These are phyloP conservation scores for Hydra vulgaris DNA, from an alignment of 30 jellyfish, hydroid and myxozoan species.

Conservation along the genomic window DNA sequence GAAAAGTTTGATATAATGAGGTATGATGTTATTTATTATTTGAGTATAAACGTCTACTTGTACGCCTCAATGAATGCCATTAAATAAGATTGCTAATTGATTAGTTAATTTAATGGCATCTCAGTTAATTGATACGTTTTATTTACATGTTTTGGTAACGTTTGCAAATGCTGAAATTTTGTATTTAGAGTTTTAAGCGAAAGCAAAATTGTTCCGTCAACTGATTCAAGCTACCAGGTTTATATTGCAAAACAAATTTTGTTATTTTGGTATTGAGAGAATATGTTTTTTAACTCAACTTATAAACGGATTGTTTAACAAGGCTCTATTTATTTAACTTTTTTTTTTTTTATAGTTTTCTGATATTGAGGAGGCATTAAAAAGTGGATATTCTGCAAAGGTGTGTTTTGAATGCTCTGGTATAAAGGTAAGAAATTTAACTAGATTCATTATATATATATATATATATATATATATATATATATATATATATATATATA, in stretches of 20 bases:
- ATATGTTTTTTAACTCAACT: no score
- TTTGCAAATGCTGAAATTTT: no score
- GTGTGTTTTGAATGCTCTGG: not conserved
- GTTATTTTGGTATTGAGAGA: no score
- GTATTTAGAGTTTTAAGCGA: constrained; percentile 1
- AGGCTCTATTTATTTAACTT: not conserved
- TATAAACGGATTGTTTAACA: no score
- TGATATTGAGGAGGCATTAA: not conserved
- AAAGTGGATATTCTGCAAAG: not conserved
- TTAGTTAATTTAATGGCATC: no score
- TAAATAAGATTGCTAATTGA: no score
- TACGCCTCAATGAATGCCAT: not conserved
- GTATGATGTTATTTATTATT: constrained; percentile 16
- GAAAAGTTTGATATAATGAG: constrained; percentile 46
- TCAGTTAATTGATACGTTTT: no score
- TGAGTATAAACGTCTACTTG: not conserved
- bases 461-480: no score
- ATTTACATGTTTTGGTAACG: no score
- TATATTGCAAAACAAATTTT: no score
- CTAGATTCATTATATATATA: no score
- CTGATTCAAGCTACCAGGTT: not conserved
- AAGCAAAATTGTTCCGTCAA: not conserved
- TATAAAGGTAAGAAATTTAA: not conserved
- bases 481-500: no score
- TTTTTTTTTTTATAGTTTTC: not conserved